Conservation (phyloP, 2,888 invertebrate genomes). For the Agriopis leucophaearia region DNA sequence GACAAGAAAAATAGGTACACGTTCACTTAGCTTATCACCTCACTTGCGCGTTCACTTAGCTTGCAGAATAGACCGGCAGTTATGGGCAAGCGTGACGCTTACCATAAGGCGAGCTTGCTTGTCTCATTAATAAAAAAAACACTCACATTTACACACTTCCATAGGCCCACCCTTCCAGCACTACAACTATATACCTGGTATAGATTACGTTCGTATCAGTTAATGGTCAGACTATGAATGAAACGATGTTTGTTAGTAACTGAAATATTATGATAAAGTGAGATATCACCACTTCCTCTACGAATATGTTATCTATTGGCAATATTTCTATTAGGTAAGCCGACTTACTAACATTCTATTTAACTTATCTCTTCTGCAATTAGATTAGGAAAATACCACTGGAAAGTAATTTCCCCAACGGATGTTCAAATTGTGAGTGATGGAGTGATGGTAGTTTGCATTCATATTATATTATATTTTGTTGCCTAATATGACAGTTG, state of each 20-base stretch:
- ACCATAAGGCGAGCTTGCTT: too few relatives aligned
- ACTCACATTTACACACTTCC: constrained; percentile 44
- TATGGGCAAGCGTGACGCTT: too few relatives aligned
- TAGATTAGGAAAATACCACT: neutral
- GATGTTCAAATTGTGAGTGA: too few relatives aligned
- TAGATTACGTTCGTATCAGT: constrained; percentile 6
- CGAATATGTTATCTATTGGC: constrained; percentile 29
- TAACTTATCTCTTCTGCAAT: neutral
- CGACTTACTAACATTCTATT: constrained; percentile 6
- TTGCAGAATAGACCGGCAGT: too few relatives aligned
- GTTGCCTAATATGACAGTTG: too few relatives aligned
- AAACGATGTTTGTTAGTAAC: constrained; percentile 5
- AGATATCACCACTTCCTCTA: constrained; percentile 61
- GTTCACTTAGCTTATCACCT: too few relatives aligned
- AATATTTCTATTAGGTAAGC: neutral
- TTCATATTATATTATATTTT: too few relatives aligned
- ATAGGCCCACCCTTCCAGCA: constrained; percentile 11
- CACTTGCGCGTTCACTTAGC: too few relatives aligned
- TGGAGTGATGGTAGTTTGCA: too few relatives aligned
- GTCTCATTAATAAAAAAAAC: too few relatives aligned
- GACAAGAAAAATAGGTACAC: too few relatives aligned
- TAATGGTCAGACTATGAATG: constrained; percentile 24
- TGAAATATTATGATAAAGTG: constrained; percentile 50
- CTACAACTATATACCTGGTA: neutral
- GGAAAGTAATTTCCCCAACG: too few relatives aligned